Evolutionary conservation across 2,888 invertebrate species (phyloP).

Genomic region (Lasioglossum vierecki): DNA sequence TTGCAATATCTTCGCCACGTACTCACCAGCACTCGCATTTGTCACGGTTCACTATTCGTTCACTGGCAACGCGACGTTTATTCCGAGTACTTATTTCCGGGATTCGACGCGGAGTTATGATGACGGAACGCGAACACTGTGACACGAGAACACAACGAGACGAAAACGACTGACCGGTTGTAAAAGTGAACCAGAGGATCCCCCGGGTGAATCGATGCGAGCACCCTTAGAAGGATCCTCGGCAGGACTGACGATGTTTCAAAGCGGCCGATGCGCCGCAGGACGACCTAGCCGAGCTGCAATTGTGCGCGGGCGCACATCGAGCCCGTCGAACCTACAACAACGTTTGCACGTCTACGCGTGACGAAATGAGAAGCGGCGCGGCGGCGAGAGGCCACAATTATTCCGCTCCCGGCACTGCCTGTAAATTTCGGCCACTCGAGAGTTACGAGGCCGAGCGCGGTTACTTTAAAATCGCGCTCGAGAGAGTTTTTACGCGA

Average conservation of each 20-base stretch:
- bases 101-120: background rate
- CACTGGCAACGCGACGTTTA: background rate
- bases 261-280: conserved; percentile 74
- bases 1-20: background rate
- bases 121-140: background rate
- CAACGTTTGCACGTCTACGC: conserved; percentile 39
- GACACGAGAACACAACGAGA: background rate
- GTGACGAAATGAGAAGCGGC: conserved; percentile 41
- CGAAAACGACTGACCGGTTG: conserved; percentile 41
- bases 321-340: conserved; percentile 45
- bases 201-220: conserved; percentile 58
- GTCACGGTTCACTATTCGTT: background rate
- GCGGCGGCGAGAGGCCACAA: conserved; percentile 37
- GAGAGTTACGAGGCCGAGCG: background rate
- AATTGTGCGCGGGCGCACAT: conserved; percentile 77
- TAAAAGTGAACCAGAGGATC: conserved; percentile 27
- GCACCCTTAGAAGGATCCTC: conserved; percentile 78
- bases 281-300: conserved; percentile 70
- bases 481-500: conserved; percentile 31
- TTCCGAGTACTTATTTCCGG: too few relatives aligned
- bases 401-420: conserved; percentile 49
- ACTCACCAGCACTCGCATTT: background rate
- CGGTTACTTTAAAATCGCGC: conserved; percentile 11
- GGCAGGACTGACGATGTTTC: conserved; percentile 77
- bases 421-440: conserved; percentile 46